Evolutionary conservation across 2,113 vertebrate species (phyloP), one percentile per base, ranked within the genome.

Genomic region (Rana temporaria): DNA sequence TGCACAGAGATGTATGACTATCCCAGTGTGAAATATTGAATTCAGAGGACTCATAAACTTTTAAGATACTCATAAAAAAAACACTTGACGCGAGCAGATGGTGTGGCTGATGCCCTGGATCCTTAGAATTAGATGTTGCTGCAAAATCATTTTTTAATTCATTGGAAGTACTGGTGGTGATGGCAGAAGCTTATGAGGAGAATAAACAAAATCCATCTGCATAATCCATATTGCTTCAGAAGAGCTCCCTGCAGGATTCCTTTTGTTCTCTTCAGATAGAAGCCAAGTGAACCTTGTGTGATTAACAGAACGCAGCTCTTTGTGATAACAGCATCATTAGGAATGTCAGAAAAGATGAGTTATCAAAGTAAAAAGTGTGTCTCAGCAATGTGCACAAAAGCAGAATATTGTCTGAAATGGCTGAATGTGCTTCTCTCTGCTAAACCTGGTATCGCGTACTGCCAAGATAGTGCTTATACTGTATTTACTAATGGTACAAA

Each of bases 111-210:
- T 82, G 70, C 70, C 70, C 70, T 82, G 80, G 70, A 82, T 74
- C 80, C 62, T 65, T 82, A 71, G 80, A 82, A 82, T 74, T 74
- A 66, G 60, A 74, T 74, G 80, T 74, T 82, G 80, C 80, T 82
- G 80, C 56, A 62, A 82, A 82, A 82, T 82, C 60, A 82, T 82
- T 74, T 82, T 82, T 82, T 82, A 82, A 82, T 82, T 82, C 80
- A 66, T 74, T 82, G 80, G 80, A 82, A 82, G 52, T 57, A 82
- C 80, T 82, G 80, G 66, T 75, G 72, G 80, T 48, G 71, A 64
- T 73, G 79, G 79, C 79, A 81, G 79, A 81, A 73, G 79, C 79
- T 65, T 71, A 73, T 19, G 26, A 81, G 34, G 79, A 75, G 70
- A 82, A 82, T 74, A 82, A 74, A 82, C 70, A 82, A 82, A 82